Base-by-base conservation (phyloP, 2,113 vertebrate genomes). In the Sceloporus undulatus region DNA sequence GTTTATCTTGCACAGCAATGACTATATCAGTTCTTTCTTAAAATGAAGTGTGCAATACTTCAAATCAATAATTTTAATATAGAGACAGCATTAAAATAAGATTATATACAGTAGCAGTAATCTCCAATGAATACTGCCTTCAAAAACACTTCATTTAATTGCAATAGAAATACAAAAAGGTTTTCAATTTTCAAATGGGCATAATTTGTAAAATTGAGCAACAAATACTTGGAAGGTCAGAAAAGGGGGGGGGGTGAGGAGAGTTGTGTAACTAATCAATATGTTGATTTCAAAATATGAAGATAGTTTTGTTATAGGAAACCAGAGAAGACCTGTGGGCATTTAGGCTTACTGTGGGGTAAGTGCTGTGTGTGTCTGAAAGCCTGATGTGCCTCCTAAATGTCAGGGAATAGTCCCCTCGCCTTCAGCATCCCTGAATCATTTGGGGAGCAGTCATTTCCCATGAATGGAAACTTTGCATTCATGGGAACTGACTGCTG, bases 11-110 rank as follows among this genome's bases (percentile, higher is more conserved):
- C 79, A 87, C 89, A 90, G 86, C 84, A 9, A 68, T 1, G 71
- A 92, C 87, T 62, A 84, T 84, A 87, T 87, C 13, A 2, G 62
- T 9, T 48, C 27, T 56, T 89, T 79, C 89, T 85, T 10, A 71
- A 62, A 34, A 77, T 34, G 34, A 79, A 74, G 74, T 73, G 5
- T 77, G 34, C 19, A 34, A 71, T 25, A 74, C 0, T 9, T 89
- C 85, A 81, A 82, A 84, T 23, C 40, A 80, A 13, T 25, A 62
- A 11, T 93, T 68, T 66, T 76, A 78, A 83, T 94, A 93, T 76
- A 86, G 13, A 78, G 10, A 79, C 0, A 48, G 77, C 18, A 92
- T 94, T 90, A 91, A 82, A 80, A 85, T 56, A 85, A 73, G 73
- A 2, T 0, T 19, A 80, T 86, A 48, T 48, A 34, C 34, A 34